Conservation (phyloP, 2,797 vertebrate genomes). For the Lepus townsendii region DNA sequence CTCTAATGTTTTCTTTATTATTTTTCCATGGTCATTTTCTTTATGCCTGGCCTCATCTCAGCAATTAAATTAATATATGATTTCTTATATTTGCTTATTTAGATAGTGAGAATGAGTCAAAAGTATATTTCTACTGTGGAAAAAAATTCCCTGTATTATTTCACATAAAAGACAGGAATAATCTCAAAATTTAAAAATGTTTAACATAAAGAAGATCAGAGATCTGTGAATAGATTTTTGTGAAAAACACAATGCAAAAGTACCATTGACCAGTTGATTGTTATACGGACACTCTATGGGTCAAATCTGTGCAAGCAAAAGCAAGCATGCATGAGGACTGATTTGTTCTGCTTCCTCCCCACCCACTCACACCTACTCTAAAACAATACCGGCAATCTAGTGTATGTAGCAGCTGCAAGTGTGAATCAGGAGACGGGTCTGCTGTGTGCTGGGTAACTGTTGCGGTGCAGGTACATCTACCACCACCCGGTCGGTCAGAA, state of each 20-base stretch:
- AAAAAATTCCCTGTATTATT: neutral
- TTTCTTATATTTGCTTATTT: neutral
- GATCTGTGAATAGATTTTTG: neutral
- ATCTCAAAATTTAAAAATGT: neutral
- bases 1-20: constrained; percentile 23
- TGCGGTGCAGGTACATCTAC: too few relatives aligned
- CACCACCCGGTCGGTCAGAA: too few relatives aligned
- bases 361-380: too few relatives aligned
- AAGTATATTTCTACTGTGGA: neutral
- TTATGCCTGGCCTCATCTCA: constrained; percentile 10
- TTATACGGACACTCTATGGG: neutral
- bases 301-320: neutral
- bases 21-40: constrained; percentile 43
- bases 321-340: neutral
- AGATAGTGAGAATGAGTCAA: neutral
- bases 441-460: neutral
- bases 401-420: neutral
- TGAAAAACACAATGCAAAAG: neutral
- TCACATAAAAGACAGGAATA: neutral
- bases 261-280: rapidly evolving
- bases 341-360: neutral
- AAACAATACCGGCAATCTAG: neutral
- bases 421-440: neutral
- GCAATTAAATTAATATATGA: neutral
- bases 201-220: neutral